Base-by-base conservation (phyloP, 2,888 invertebrate genomes). In the Lasiommata megera region DNA sequence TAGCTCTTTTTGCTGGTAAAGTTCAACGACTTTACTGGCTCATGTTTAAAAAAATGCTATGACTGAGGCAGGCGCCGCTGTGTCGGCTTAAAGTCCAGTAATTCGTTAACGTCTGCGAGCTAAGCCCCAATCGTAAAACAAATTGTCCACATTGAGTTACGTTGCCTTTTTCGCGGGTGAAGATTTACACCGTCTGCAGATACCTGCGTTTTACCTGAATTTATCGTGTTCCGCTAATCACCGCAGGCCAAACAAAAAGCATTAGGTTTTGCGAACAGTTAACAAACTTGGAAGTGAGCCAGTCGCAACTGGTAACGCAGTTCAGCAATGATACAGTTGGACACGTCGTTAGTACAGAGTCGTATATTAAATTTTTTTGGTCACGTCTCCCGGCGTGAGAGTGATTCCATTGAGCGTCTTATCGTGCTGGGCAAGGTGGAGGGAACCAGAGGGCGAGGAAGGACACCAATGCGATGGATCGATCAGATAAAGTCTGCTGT, bases 161-260 rank as follows among this genome's bases (percentile, higher is more conserved):
- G 54, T 57, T 46, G 59, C 31, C 29, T 52, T 51, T 59, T 62
- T 59, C 59, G 51, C 59, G 51, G 11, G 17, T 11, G 36, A 38
- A 56, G 52, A 52, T 52, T 56, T 51, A 44, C 44, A 37, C 17
- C 16, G 37, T 8, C 34, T 43, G 46, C 41, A 63, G 62, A 63
- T 64, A 61, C 48, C 51, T 51, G 59, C 60, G 56, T 59, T 63
- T 59, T 69, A 64, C 59, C 64, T 64, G 62, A 64, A 68, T 67
- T 64, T 67, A 67, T 63, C 54, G 64, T 59, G 65, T 67, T 61
- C 62, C 56, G 62, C 67, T 67, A 67, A 67, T 66, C 63, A 64
- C 66, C 60, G 60, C 61, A 48, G 62, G 60, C 54, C 60, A 65
- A 65, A 68, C 65, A 68, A 69, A 69, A 69, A 67, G 64, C 62